Percentiles rank a stretch among this genome's conserved stretches.
These are phyloP conservation scores for Myocastor coypus DNA, from an alignment of 2,113 vertebrate genomes.

Conservation along the genomic window DNA sequence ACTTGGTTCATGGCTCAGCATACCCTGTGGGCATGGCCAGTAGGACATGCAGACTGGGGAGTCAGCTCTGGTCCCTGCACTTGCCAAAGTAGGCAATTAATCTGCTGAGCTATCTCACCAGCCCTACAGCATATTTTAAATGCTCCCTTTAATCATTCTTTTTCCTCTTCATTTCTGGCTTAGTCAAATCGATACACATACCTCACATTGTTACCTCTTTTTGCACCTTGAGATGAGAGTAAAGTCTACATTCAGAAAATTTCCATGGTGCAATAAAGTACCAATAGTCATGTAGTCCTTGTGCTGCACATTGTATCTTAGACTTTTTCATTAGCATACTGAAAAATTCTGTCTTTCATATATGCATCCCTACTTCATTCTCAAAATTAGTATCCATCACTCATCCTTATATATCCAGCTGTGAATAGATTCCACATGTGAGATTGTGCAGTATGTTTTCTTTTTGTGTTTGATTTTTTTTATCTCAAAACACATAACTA, in stretches of 20 bases:
- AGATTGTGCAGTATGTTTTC: not conserved
- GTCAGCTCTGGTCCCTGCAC: too few species aligned
- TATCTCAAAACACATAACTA: not conserved
- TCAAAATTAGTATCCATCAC: not conserved
- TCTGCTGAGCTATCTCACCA: too few species aligned
- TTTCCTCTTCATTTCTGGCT: not conserved
- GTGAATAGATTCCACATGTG: not conserved
- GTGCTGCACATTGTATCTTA: not conserved
- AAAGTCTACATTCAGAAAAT: not conserved
- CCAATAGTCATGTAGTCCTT: not conserved
- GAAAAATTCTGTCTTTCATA: not conserved
- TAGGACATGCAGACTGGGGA: too few species aligned
- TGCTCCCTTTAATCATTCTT: not conserved
- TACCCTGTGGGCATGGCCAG: too few species aligned
- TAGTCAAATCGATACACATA: not conserved
- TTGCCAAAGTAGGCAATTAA: too few species aligned
- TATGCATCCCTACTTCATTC: accelerated
- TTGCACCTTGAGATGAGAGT: not conserved
- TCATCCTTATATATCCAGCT: not conserved
- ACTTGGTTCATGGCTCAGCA: too few species aligned
- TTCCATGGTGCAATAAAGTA: not conserved
- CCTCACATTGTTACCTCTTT: not conserved
- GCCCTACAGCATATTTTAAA: not conserved
- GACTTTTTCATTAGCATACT: not conserved
- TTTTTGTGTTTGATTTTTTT: not conserved